phyloP scores from a whole-genome alignment of 2,797 vertebrate species.

The Danio aesculapii region DNA sequence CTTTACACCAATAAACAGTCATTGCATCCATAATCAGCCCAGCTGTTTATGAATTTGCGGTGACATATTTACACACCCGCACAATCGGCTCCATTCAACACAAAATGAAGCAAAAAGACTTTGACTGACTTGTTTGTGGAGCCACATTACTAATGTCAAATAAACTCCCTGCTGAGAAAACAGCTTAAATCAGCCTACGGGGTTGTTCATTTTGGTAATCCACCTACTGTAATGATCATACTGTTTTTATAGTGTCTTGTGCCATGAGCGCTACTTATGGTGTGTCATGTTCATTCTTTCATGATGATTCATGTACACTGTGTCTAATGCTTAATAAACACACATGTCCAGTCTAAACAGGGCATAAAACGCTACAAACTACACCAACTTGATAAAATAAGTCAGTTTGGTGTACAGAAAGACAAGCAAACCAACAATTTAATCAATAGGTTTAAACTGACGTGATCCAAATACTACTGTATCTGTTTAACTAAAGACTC shows the following conservation, averaged over 20 bases:
- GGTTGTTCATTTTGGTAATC: background rate
- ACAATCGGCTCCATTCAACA: conserved; percentile 18
- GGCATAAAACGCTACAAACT: too few relatives aligned
- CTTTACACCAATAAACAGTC: conserved; percentile 40
- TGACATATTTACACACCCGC: conserved; percentile 36
- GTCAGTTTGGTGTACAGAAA: too few relatives aligned
- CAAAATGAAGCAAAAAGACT: background rate
- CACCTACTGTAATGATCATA: background rate
- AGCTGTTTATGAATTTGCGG: conserved; percentile 41
- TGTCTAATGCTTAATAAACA: background rate
- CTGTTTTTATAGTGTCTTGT: background rate
- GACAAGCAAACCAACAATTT: too few relatives aligned
- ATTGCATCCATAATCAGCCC: conserved; percentile 32
- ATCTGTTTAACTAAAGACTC: too few relatives aligned
- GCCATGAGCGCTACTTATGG: background rate
- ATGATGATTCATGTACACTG: background rate
- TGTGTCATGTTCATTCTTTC: background rate
- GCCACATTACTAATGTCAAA: conserved; percentile 16
- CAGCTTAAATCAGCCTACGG: background rate
- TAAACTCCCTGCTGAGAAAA: conserved; percentile 5
- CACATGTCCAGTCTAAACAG: too few relatives aligned
- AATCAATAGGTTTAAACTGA: too few relatives aligned
- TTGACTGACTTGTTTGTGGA: conserved; percentile 19
- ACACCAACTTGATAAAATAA: too few relatives aligned
- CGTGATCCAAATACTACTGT: too few relatives aligned